Base-by-base conservation (phyloP, 2,888 invertebrate species). In the Cactoblastis cactorum region DNA sequence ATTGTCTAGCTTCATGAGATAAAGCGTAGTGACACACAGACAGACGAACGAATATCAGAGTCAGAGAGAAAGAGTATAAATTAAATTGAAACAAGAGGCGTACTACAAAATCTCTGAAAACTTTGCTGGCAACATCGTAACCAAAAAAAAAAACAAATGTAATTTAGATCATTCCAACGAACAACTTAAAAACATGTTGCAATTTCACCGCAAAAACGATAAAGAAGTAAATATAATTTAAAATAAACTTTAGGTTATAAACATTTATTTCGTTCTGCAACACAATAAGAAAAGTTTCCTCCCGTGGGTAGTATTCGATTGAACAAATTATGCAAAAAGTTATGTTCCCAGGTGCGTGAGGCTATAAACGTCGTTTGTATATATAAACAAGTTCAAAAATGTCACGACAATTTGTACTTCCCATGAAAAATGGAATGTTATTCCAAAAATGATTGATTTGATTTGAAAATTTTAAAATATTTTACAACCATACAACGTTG, bases 311-410 rank as follows among this genome's bases (percentile, higher is more conserved):
- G 57, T 57, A 60, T 66, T 63, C 63, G 65, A 69, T 65, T 65
- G 60, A 57, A 65, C 60, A 65, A 67, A 67, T 65, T 67, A 65
- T 66, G 58, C 61, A 62, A 57, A 64, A 69, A 65, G 56, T 67
- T 67, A 17, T 22, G 24, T 48, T 41, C 45, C 52, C 55, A 56
- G 54, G 53, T 55, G 53, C 55, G 53, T 54, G 55, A 53, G 47
- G 54, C 46, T 50, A 33, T 14, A 32, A 28, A 28, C 9, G 9
- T 28, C 28, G 28, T 4, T 9, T 4, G 1, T 9, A 6, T 6
- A 28, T 28, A 28, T 9, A 28, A 28, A 28, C 28, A 28, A 28
- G 5, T 6, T 28, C 28, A 28, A 9, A 28, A 28, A 28, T 28
- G 3, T 28, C 28, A 1, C 28, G n/a, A 28, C 5, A 28, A 28